Evolutionary conservation across 2,888 invertebrate species (phyloP), one percentile per base, ranked within the genome.

Genomic region (Ormyrus pomaceus): DNA sequence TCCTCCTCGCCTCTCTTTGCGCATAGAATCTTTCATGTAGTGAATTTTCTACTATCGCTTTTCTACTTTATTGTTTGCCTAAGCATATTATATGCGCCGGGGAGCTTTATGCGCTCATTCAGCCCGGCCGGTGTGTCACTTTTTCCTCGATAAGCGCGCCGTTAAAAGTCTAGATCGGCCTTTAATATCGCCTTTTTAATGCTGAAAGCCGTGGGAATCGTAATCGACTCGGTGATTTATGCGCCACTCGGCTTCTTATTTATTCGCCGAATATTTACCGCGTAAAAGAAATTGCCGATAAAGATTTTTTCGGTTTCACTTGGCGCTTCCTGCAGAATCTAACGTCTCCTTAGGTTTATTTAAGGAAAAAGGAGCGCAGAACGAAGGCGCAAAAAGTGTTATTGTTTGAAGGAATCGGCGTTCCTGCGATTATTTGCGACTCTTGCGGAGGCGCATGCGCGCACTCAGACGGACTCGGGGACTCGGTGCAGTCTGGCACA

Each of bases 21-120:
- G 68, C 62, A 53, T 62, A 68, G 58, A 62, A 74, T 74, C 50
- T 65, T 11, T 65, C 58, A 34, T 55, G 48, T 45, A n/a, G 13
- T 55, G 6, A 9, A 48, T 70, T 50, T 13, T 10, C 13, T 34
- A 66, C 64, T 72, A 71, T 65, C 78, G 65, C 19, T 19, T 78
- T 65, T 51, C 64, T 66, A 61, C 59, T 72, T 78, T 72, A 71
- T 66, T 72, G 59, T 78, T 51, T 50, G 59, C 61, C 64, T 59
- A 66, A 56, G 77, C 64, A 34, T 64, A 69, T 69, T 69, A 66
- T 56, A 58, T 34, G 34, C 69, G 53, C 53, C 45, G 68, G 5
- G 34, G 34, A 34, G 61, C 48, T 66, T 34, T 48, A 51, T 66
- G 75, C 59, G 68, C 64, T 77, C 64, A 70, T 64, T 70, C 64